Percentiles rank a stretch among this genome's conserved stretches.
These are phyloP conservation scores for Thermophis baileyi DNA, from an alignment of 2,113 vertebrate species.

Conservation along the genomic window DNA sequence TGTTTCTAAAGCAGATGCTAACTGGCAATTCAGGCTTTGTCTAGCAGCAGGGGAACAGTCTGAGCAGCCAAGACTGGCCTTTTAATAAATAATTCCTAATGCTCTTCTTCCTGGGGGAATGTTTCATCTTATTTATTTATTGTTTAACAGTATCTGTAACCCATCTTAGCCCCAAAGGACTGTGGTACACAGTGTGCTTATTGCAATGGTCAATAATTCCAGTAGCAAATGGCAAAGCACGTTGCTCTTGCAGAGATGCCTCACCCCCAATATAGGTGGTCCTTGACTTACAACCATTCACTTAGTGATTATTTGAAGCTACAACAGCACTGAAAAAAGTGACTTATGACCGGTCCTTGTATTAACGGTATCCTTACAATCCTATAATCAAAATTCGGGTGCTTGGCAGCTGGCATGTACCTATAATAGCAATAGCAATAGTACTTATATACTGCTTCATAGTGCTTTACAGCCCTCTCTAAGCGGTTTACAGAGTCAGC, in stretches of 20 bases:
- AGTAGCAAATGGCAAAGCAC: background rate
- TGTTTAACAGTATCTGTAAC: background rate
- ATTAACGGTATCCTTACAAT: background rate
- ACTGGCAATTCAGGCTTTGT: background rate
- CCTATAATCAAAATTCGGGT: background rate
- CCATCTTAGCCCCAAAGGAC: background rate
- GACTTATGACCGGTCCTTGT: background rate
- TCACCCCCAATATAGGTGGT: background rate
- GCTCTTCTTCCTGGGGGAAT: background rate
- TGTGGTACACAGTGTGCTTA: background rate
- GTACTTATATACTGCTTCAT: too few species aligned
- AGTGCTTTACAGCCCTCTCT: too few species aligned
- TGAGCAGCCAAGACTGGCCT: background rate
- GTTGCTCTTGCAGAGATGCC: background rate
- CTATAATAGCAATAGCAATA: too few species aligned
- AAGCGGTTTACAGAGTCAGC: too few species aligned
- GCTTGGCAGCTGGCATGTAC: background rate
- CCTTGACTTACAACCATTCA: background rate
- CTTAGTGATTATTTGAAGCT: background rate
- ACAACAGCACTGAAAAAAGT: background rate
- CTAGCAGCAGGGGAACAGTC: background rate
- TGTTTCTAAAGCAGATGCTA: background rate
- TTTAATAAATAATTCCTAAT: background rate
- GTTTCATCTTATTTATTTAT: conserved; percentile 6
- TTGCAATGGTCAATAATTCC: background rate